Percentiles rank a stretch among this genome's conserved stretches.
Evolutionary conservation across 2,797 vertebrate genomes (phyloP).

Genomic region (Gallinago nigripennis): DNA sequence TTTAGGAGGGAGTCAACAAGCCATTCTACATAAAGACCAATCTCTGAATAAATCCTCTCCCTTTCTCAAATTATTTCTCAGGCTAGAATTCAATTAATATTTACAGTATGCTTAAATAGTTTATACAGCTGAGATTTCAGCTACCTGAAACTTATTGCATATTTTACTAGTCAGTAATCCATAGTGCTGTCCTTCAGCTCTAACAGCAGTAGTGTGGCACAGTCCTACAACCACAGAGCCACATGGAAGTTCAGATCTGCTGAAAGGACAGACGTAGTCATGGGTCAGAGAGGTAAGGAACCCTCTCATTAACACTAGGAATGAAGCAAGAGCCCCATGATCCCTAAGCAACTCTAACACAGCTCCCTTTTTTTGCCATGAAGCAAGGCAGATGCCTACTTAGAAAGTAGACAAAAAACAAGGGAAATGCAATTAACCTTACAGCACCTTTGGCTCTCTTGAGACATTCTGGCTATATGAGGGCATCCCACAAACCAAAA

Average conservation of each 20-base stretch:
- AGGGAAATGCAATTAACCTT: background rate
- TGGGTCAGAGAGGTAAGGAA: background rate
- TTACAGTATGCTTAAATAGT: background rate
- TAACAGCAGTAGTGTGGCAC: background rate
- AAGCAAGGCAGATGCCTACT: background rate
- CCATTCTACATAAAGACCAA: background rate
- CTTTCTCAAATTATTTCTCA: background rate
- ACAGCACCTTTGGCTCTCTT: background rate
- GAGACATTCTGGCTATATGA: background rate
- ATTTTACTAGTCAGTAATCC: background rate
- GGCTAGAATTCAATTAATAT: background rate
- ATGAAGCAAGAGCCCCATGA: background rate
- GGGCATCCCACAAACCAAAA: background rate
- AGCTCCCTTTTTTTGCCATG: background rate
- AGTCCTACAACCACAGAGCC: background rate
- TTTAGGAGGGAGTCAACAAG: background rate
- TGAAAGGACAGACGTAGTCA: background rate
- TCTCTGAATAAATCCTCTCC: background rate
- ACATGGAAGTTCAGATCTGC: background rate
- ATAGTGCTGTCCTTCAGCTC: background rate
- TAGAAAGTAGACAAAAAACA: background rate
- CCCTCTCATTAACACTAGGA: background rate
- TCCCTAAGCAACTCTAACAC: background rate
- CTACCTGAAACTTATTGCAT: background rate
- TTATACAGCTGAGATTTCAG: background rate